phyloP scores from a whole-genome alignment of 2,113 vertebrate genomes.

The Phaethon lepturus region DNA sequence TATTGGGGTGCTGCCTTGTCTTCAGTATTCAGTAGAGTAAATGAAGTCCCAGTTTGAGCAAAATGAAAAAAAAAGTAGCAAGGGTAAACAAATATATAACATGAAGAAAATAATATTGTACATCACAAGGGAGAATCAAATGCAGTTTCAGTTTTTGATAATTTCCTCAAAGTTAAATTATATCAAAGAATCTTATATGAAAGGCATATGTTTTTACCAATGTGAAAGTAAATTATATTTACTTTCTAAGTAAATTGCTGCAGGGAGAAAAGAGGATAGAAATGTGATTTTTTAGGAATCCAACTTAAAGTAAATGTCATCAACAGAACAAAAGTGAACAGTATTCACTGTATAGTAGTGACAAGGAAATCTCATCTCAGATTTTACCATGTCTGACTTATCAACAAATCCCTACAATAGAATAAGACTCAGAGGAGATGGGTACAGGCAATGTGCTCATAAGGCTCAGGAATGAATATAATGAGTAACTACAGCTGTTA shows the following conservation, averaged over 20 bases:
- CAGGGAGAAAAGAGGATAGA: neutral
- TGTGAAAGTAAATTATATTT: neutral
- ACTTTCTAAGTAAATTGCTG: neutral
- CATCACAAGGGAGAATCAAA: neutral
- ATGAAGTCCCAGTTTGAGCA: slow-evolving; percentile 3
- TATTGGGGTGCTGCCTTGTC: neutral
- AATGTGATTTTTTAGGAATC: neutral
- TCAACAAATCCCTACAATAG: neutral
- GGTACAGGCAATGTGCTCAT: neutral
- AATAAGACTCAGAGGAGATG: neutral
- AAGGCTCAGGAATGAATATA: neutral
- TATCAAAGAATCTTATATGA: neutral
- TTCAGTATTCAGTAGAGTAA: slow-evolving; percentile 45
- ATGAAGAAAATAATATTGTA: neutral
- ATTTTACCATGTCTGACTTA: neutral
- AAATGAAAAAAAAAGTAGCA: neutral
- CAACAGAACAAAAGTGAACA: neutral
- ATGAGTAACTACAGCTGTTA: neutral
- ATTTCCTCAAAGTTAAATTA: slow-evolving; percentile 2
- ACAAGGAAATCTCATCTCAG: neutral
- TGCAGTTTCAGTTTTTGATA: neutral
- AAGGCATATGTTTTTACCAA: neutral
- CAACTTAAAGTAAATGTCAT: neutral
- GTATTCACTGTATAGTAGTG: neutral
- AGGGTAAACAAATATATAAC: neutral